Percentiles rank a stretch among this genome's conserved stretches.
Conservation (phyloP, 1,140 invertebrate species). For the Lasioglossum albipes region DNA sequence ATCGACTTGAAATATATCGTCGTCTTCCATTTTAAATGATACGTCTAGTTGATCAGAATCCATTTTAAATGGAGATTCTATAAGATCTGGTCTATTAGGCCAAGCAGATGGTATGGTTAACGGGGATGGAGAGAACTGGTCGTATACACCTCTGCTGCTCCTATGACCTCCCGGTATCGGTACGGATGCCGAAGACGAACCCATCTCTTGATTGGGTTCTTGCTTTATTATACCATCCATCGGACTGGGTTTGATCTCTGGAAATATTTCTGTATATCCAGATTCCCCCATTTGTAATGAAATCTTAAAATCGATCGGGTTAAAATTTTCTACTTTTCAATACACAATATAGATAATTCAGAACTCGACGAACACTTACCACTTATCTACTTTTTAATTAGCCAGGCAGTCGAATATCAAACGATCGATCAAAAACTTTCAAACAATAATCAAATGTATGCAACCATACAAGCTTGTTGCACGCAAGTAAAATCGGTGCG, state of each 20-base stretch:
- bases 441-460: not conserved
- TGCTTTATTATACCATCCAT: conserved; percentile 72
- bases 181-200: conserved; percentile 74
- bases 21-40: conserved; percentile 88
- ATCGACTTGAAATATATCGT: conserved; percentile 94
- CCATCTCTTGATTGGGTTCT: conserved; percentile 70
- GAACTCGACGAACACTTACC: not conserved
- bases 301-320: not conserved
- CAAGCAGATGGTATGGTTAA: conserved; percentile 69
- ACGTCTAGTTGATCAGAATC: conserved; percentile 71
- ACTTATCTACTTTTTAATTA: not conserved
- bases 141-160: conserved; percentile 68
- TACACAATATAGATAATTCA: not conserved
- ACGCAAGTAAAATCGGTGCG: no score
- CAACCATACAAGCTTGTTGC: not conserved
- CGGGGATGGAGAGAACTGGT: conserved; percentile 78
- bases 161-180: conserved; percentile 77
- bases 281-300: conserved; percentile 41
- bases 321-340: not conserved
- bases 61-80: conserved; percentile 70
- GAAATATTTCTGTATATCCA: conserved; percentile 39
- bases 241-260: conserved; percentile 55
- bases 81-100: conserved; percentile 68
- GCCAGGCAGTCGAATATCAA: not conserved
- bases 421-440: not conserved